These are phyloP conservation scores for Shargacucullia verbasci DNA, from an alignment of 2,888 invertebrate genomes.

Conservation along the genomic window DNA sequence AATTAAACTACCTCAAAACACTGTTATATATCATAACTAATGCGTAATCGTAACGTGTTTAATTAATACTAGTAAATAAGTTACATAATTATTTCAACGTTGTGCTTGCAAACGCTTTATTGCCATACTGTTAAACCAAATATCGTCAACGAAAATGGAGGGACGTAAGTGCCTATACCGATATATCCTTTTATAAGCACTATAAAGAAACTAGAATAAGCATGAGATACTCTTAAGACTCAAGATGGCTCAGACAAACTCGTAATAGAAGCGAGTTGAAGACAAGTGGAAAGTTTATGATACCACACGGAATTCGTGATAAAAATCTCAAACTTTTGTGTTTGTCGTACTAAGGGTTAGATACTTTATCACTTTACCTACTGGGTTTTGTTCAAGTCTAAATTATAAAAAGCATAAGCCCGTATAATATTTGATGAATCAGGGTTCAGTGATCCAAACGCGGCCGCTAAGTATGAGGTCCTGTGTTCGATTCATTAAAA, in stretches of 20 bases:
- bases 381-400: too few species aligned
- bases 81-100: slow-evolving; percentile 18
- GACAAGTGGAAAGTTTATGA: slow-evolving; percentile 45
- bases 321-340: slow-evolving; percentile 28
- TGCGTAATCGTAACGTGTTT: slow-evolving; percentile 10
- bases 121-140: slow-evolving; percentile 3
- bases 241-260: slow-evolving; percentile 36
- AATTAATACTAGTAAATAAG: slow-evolving; percentile 15
- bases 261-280: slow-evolving; percentile 34
- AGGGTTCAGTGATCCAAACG: too few species aligned
- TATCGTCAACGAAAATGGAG: slow-evolving; percentile 16
- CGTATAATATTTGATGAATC: too few species aligned
- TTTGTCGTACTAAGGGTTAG: not conserved
- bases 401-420: too few species aligned
- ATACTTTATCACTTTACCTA: not conserved
- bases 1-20: slow-evolving; percentile 20
- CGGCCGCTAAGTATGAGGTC: too few species aligned
- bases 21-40: slow-evolving; percentile 16
- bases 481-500: too few species aligned
- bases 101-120: slow-evolving; percentile 2
- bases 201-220: slow-evolving; percentile 49
- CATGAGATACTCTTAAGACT: slow-evolving; percentile 29
- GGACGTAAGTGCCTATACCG: slow-evolving; percentile 11
- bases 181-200: slow-evolving; percentile 40
- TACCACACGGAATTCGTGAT: slow-evolving; percentile 17